phyloP scores from a whole-genome alignment of 2,113 vertebrate species.

The Cinclus mexicanus region DNA sequence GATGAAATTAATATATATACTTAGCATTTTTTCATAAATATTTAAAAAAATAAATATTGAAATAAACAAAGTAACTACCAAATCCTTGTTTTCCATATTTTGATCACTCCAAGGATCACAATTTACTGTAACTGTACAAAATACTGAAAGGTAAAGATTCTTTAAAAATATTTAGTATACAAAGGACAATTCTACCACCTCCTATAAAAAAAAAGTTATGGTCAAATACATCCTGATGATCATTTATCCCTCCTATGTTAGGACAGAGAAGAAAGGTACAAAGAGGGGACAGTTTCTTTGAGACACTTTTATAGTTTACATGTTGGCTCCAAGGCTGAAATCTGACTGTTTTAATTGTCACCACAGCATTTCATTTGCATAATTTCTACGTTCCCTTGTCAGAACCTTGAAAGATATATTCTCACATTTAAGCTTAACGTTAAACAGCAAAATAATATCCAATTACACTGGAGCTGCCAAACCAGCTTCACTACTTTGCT shows the following conservation, averaged over 20 bases:
- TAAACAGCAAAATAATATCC: constrained; percentile 5
- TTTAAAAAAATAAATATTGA: background rate
- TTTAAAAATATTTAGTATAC: background rate
- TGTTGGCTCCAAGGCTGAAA: background rate
- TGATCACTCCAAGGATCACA: background rate
- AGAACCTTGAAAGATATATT: background rate
- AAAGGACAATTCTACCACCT: background rate
- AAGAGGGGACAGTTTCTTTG: background rate
- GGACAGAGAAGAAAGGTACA: background rate
- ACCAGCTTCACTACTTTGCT: background rate
- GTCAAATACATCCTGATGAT: background rate
- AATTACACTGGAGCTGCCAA: background rate
- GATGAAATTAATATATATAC: background rate
- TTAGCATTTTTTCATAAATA: background rate
- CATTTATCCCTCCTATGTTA: background rate
- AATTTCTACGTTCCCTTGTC: background rate
- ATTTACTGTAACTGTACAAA: background rate
- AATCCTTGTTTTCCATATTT: background rate
- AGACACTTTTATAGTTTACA: background rate
- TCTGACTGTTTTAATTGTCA: background rate
- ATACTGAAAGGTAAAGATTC: background rate
- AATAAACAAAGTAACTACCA: background rate
- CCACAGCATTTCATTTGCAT: background rate
- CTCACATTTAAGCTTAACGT: background rate
- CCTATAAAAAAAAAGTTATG: background rate